phyloP scores from a whole-genome alignment of 2,113 vertebrate species.

The Pangasianodon gigas region DNA sequence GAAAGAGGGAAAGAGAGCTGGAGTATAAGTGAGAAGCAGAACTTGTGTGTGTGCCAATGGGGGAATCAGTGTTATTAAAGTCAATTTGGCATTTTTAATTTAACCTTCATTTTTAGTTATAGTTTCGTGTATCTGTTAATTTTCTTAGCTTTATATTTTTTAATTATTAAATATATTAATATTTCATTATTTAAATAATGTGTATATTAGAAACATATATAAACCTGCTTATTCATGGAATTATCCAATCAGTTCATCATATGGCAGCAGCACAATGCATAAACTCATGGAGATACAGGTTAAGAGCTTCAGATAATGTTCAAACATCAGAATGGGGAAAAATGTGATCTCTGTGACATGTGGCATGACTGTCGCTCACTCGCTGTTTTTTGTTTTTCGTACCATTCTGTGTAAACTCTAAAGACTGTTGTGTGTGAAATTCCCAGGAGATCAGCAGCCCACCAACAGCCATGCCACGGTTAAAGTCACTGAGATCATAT shows the following conservation, averaged over 20 bases:
- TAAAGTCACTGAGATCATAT: too few relatives aligned
- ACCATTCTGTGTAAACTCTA: neutral
- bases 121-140: neutral
- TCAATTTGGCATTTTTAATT: neutral
- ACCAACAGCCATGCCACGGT: neutral
- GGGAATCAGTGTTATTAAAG: neutral
- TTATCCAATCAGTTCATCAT: neutral
- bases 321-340: neutral
- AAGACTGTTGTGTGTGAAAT: neutral
- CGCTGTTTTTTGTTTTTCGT: neutral
- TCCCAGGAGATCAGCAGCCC: neutral
- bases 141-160: neutral
- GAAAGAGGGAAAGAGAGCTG: slow-evolving; percentile 48
- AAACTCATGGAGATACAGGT: neutral
- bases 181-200: neutral
- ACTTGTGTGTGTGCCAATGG: neutral
- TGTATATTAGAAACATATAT: neutral
- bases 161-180: neutral
- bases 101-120: neutral
- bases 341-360: neutral
- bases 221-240: neutral
- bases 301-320: neutral
- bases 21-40: slow-evolving; percentile 60
- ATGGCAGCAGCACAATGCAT: neutral
- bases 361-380: neutral